A percentile compares a stretch with the other conserved stretches of the same genome.
These are phyloP conservation scores for Protophormia terraenovae DNA, from an alignment of 2,888 invertebrate species.

Conservation along the genomic window DNA sequence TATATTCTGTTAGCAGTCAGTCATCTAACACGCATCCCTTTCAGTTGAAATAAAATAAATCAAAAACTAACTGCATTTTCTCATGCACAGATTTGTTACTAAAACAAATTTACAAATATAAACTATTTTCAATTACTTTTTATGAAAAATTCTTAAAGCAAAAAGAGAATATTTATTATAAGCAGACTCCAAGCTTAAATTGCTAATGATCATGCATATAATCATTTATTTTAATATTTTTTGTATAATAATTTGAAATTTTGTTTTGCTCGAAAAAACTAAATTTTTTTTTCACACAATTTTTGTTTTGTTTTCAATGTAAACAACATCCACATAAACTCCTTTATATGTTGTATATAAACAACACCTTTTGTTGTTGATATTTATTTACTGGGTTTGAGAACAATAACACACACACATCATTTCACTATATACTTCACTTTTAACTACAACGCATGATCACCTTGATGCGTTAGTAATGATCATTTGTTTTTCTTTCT, in stretches of 20 bases:
- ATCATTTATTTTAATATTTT: neutral
- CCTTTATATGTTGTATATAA: conserved; percentile 10
- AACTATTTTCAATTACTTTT: no score
- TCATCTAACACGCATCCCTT: conserved; percentile 19
- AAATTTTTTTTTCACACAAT: conserved; percentile 44
- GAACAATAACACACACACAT: conserved; percentile 11
- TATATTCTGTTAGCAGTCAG: neutral
- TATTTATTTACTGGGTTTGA: neutral
- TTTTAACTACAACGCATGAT: conserved; percentile 57
- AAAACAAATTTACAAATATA: no score
- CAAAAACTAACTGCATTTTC: neutral
- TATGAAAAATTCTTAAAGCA: neutral
- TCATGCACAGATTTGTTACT: neutral
- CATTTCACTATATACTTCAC: neutral
- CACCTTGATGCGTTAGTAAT: conserved; percentile 55
- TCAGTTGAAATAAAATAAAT: neutral
- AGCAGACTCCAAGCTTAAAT: conserved; percentile 23
- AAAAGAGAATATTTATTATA: neutral
- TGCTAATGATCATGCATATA: conserved; percentile 6
- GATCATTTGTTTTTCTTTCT: conserved; percentile 11
- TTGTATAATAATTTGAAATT: neutral
- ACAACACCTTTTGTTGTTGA: neutral
- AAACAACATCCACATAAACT: conserved; percentile 45
- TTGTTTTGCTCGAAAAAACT: no score
- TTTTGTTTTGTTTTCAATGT: conserved; percentile 67